These are phyloP conservation scores for Diabrotica virgifera DNA, from an alignment of 1,140 invertebrate species.

Conservation along the genomic window DNA sequence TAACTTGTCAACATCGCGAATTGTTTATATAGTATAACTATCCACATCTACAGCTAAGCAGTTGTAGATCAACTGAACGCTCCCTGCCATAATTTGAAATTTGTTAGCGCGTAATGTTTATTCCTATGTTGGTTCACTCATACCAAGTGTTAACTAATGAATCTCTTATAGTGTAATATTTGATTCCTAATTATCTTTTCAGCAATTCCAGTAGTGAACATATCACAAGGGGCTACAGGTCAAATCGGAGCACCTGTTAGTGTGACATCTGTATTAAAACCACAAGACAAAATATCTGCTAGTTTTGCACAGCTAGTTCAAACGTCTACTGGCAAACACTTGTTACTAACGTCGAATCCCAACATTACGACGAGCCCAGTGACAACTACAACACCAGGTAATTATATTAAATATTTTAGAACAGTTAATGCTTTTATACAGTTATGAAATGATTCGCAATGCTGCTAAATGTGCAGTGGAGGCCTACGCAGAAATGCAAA, in stretches of 20 bases:
- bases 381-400: conserved; percentile 40
- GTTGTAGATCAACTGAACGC: too few relatives aligned
- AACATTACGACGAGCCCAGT: conserved; percentile 41
- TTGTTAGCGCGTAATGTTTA: too few relatives aligned
- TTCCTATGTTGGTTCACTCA: too few relatives aligned
- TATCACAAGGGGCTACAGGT: conserved; percentile 44
- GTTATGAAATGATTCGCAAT: background rate
- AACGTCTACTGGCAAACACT: conserved; percentile 65
- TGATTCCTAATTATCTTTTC: conserved; percentile 32
- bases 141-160: too few relatives aligned
- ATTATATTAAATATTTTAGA: background rate
- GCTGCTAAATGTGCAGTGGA: too few relatives aligned
- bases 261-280: conserved; percentile 49
- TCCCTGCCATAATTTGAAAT: too few relatives aligned
- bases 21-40: too few relatives aligned
- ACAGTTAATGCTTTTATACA: background rate
- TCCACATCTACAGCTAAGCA: too few relatives aligned
- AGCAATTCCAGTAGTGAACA: conserved; percentile 54
- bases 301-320: conserved; percentile 64
- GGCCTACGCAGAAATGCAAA: too few relatives aligned
- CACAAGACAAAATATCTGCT: conserved; percentile 40
- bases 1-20: too few relatives aligned
- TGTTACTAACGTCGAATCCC: conserved; percentile 55
- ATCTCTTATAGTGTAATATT: too few relatives aligned
- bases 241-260: conserved; percentile 47